phyloP scores from a whole-genome alignment of 2,797 vertebrate genomes.

The Xiphophorus birchmanni region DNA sequence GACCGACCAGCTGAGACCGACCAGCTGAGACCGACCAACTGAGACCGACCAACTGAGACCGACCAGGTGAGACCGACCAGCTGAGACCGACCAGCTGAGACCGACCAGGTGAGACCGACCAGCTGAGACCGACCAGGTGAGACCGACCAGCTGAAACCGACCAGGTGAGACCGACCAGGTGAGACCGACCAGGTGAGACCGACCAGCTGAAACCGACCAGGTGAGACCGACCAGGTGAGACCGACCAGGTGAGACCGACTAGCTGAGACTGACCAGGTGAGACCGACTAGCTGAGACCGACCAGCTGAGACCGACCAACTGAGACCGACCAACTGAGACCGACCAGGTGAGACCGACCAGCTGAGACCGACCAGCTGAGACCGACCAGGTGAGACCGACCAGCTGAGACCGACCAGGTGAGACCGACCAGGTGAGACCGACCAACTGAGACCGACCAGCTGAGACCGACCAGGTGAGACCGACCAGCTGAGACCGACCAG shows the following conservation, averaged over 20 bases:
- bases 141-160: constrained; percentile 52
- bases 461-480: constrained; percentile 58
- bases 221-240: constrained; percentile 59
- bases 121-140: constrained; percentile 54
- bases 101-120: constrained; percentile 40
- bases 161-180: constrained; percentile 25
- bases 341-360: too few relatives aligned
- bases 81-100: constrained; percentile 57
- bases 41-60: constrained; percentile 16
- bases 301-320: constrained; percentile 62
- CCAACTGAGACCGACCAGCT: constrained; percentile 55
- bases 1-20: constrained; percentile 14
- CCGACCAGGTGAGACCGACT: constrained; percentile 52
- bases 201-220: constrained; percentile 56
- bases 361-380: constrained; percentile 55
- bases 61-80: constrained; percentile 19
- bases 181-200: constrained; percentile 9
- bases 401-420: constrained; percentile 46
- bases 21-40: constrained; percentile 54
- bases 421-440: too few relatives aligned
- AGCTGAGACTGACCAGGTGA: constrained; percentile 43
- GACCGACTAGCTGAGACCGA: constrained; percentile 53
- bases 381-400: constrained; percentile 63
- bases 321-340: constrained; percentile 45
- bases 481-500: constrained; percentile 56